Conservation (phyloP, 2,797 vertebrate genomes). For the Dromococcyx pavoninus region DNA sequence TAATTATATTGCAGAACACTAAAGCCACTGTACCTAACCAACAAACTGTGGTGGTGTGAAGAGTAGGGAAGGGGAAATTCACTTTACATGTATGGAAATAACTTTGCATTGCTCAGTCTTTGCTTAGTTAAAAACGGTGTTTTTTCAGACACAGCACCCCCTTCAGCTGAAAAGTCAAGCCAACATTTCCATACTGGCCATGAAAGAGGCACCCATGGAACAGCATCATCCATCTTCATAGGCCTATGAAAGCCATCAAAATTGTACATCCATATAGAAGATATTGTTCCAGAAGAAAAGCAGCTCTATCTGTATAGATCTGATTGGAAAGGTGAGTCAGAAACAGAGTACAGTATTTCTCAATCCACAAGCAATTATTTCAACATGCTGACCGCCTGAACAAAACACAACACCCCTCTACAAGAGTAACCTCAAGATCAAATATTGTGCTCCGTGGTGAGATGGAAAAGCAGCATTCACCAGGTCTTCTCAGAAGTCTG, state of each 20-base stretch:
- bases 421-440: neutral
- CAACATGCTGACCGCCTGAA: neutral
- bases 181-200: neutral
- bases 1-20: neutral
- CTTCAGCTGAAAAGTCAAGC: neutral
- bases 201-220: neutral
- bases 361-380: neutral
- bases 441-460: neutral
- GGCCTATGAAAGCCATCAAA: neutral
- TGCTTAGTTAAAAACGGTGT: neutral
- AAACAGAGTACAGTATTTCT: neutral
- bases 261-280: neutral
- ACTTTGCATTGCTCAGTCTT: neutral
- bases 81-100: neutral
- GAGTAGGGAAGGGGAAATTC: neutral
- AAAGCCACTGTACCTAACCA: neutral
- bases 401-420: neutral
- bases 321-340: neutral
- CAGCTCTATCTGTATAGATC: neutral
- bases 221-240: fast-evolving
- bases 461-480: neutral
- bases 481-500: neutral
- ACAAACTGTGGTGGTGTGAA: neutral
- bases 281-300: neutral
- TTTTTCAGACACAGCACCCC: neutral